phyloP scores from a whole-genome alignment of 2,113 vertebrate genomes.

The Pipra filicauda region DNA sequence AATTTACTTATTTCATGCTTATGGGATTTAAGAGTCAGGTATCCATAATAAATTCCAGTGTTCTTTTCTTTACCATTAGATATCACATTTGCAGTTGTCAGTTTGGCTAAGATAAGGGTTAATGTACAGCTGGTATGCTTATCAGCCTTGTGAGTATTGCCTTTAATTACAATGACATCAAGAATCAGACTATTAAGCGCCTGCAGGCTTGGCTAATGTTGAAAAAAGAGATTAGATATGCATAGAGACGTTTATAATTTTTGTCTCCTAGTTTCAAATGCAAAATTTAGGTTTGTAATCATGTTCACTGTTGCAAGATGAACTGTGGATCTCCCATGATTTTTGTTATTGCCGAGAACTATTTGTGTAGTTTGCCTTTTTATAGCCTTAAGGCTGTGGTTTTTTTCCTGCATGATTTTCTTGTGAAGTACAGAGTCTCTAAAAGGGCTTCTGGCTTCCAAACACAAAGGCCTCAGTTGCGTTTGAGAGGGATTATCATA shows the following conservation, averaged over 20 bases:
- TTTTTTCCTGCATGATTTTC: not conserved
- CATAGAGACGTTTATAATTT: conserved; percentile 11
- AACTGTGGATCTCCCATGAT: not conserved
- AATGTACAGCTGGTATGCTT: conserved; percentile 38
- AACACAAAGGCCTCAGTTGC: not conserved
- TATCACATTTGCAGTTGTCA: conserved; percentile 11
- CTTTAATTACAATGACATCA: conserved; percentile 52
- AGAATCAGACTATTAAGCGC: conserved; percentile 2
- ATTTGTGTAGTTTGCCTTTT: not conserved
- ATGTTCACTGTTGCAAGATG: conserved; percentile 26
- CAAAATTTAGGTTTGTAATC: conserved; percentile 21
- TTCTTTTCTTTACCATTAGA: not conserved
- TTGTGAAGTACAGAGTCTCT: not conserved
- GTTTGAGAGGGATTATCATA: not conserved
- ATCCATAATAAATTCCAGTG: not conserved
- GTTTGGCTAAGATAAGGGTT: conserved; percentile 39
- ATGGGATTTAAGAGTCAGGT: not conserved
- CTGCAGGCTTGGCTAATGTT: conserved; percentile 42
- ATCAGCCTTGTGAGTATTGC: conserved; percentile 36
- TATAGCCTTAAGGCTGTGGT: not conserved
- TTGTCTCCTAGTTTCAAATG: conserved; percentile 29
- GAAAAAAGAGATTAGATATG: conserved; percentile 31
- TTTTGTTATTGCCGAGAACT: not conserved
- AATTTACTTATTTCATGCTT: conserved; percentile 20
- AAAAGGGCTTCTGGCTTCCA: not conserved